Evolutionary conservation across 2,888 invertebrate species (phyloP), one percentile per base, ranked within the genome.

Genomic region (Thyatira batis): DNA sequence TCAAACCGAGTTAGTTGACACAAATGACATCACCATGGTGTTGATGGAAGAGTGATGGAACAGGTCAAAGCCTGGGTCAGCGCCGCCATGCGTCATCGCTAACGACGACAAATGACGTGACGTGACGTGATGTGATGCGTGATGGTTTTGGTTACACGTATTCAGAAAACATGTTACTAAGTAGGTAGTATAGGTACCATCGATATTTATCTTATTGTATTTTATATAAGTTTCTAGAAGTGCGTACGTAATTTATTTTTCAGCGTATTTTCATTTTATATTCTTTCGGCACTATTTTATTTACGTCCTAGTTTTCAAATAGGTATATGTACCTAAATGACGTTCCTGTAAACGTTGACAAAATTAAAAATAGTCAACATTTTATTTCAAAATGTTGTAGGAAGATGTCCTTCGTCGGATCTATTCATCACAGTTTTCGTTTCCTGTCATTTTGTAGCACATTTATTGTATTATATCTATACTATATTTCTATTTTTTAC

Each of bases 71-170:
- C 63, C 71, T 81, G 82, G 90, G 90, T 90, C 91, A 88, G 80
- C 80, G 69, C 65, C 81, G 86, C 78, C 87, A 85, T 92, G 84
- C 85, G 89, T 91, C 92, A 91, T 92, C 87, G 82, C 84, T 92
- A 92, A 90, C 85, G 90, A 92, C 90, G 92, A 91, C 90, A 90
- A 90, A 92, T 89, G 89, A 89, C 86, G 82, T 76, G 82, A 80
- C 77, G 79, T 80, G 80, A 83, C 82, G 75, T 70, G 76, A 73
- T 74, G 71, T 65, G 69, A 57, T 65, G 65, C 70, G 68, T 67
- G 70, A 71, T 71, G 69, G 72, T n/a, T n/a, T n/a, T n/a, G n/a
- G n/a, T n/a, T n/a, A n/a, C n/a, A n/a, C 13, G 39, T 17, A 39
- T 39, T n/a, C 6, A 39, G 17, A 39, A 17, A 17, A 39, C 17